Percentiles rank a stretch among this genome's conserved stretches.
Evolutionary conservation across 2,888 invertebrate genomes (phyloP).

Genomic region (Arrhopalites spinosus): DNA sequence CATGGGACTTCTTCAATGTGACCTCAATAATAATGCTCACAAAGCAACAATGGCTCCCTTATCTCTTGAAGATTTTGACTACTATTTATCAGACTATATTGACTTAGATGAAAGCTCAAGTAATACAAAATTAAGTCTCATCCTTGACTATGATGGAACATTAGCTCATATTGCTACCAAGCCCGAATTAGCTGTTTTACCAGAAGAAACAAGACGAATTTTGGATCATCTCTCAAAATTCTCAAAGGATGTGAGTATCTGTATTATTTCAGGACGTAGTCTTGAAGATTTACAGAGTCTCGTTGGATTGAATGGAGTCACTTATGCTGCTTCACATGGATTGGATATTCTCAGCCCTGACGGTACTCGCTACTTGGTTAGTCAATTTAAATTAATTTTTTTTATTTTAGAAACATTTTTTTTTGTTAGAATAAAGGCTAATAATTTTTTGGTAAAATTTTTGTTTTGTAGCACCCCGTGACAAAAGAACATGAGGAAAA

Average conservation of each 20-base stretch:
- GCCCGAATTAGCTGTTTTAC: slow-evolving; percentile 60
- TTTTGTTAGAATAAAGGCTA: too few relatives aligned
- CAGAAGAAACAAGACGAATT: slow-evolving; percentile 59
- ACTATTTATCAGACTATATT: slow-evolving; percentile 58
- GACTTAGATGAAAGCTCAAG: slow-evolving; percentile 53
- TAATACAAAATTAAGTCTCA: slow-evolving; percentile 59
- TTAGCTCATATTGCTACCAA: slow-evolving; percentile 60
- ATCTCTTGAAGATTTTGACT: slow-evolving; percentile 60
- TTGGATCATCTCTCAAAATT: slow-evolving; percentile 59
- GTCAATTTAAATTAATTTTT: too few relatives aligned
- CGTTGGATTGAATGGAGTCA: slow-evolving; percentile 60
- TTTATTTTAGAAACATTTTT: too few relatives aligned
- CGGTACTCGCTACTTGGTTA: slow-evolving; percentile 59
- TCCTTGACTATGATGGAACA: slow-evolving; percentile 62
- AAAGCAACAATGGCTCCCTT: slow-evolving; percentile 59
- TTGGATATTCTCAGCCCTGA: slow-evolving; percentile 61
- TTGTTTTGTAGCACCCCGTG: slow-evolving; percentile 58
- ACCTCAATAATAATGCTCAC: slow-evolving; percentile 57
- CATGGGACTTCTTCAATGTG: slow-evolving; percentile 58
- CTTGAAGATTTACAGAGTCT: slow-evolving; percentile 60
- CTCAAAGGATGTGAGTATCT: slow-evolving; percentile 60
- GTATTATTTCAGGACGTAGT: slow-evolving; percentile 61
- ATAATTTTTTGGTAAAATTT: too few relatives aligned
- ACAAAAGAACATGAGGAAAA: slow-evolving; percentile 60
- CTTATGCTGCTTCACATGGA: slow-evolving; percentile 62